Evolutionary conservation across 2,113 vertebrate species (phyloP).

Genomic region (Ginglymostoma cirratum): DNA sequence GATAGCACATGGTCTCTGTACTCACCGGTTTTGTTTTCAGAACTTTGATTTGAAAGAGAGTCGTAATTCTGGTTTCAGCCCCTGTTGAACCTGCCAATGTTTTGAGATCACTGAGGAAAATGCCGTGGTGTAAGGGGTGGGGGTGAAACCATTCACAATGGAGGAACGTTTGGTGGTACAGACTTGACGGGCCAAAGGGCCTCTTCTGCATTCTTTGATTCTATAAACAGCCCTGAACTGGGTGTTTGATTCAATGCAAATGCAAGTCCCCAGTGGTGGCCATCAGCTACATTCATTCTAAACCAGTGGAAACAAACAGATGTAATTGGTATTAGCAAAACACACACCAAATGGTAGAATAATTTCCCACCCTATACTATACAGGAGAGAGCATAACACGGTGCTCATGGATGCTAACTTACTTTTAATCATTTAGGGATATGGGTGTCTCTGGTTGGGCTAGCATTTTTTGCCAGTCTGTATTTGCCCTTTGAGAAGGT

Average conservation of each 20-base stretch:
- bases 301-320: background rate
- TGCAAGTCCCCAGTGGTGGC: background rate
- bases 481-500: too few relatives aligned
- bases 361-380: background rate
- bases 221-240: too few relatives aligned
- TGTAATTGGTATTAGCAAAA: background rate
- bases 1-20: background rate
- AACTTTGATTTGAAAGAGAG: background rate
- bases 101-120: background rate
- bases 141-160: background rate
- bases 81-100: too few relatives aligned
- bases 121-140: background rate
- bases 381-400: background rate
- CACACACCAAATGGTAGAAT: background rate
- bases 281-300: too few relatives aligned
- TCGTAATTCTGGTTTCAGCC: background rate
- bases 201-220: too few relatives aligned
- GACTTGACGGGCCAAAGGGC: too few relatives aligned
- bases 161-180: too few relatives aligned
- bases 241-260: background rate
- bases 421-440: too few relatives aligned
- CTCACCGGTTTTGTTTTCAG: background rate
- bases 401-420: background rate
- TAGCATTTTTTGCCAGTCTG: too few relatives aligned
- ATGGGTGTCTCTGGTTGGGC: too few relatives aligned